Base-by-base conservation (phyloP, 2,797 vertebrate species). In the Microhierax caerulescens region DNA sequence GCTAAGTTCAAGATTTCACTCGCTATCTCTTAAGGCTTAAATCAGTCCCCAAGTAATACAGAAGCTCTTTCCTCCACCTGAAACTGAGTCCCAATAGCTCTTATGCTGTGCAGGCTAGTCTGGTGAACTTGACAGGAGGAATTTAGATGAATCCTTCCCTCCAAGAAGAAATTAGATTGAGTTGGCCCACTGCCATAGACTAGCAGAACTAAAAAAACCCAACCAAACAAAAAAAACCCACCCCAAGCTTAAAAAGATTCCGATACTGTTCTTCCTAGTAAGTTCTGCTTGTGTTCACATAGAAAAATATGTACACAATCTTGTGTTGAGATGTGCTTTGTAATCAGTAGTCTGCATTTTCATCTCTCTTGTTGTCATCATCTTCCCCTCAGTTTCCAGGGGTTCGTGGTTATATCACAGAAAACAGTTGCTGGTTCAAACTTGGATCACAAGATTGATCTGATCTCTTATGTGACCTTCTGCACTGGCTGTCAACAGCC, bases 391-490 rank as follows among this genome's bases (percentile, higher is more conserved):
- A 0, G 91, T 85, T 91, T 85, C 85, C 91, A 84, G 89, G 85
- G 89, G 65, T 83, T 94, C 81, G 14, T 83, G 53, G 20, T 91
- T 96, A 56, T 13, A 85, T 85, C 78, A 77, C 51, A 82, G 96
- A 80, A 88, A 91, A 89, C 64, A 83, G 20, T 90, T 94, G 72
- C 39, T 93, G 48, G 34, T 76, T 93, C 81, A 61, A 50, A 83
- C 76, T 68, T 83, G 72, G 45, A 91, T 93, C 28, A 53, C 7
- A 34, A 54, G 43, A 32, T 70, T 91, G 85, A 85, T 96, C 80
- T 90, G 80, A 73, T 93, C 65, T 90, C 90, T 88, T 85, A n/a
- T 73, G 59, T 94, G 94, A 95, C 87, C 91, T 94, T 67, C 84
- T 85, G 78, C 75, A 63, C 48, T 56, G 82, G 11, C 93, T 96